Percentiles rank a stretch among this genome's conserved stretches.
Evolutionary conservation across 2,888 invertebrate genomes (phyloP).

Genomic region (Limnephilus lunatus): DNA sequence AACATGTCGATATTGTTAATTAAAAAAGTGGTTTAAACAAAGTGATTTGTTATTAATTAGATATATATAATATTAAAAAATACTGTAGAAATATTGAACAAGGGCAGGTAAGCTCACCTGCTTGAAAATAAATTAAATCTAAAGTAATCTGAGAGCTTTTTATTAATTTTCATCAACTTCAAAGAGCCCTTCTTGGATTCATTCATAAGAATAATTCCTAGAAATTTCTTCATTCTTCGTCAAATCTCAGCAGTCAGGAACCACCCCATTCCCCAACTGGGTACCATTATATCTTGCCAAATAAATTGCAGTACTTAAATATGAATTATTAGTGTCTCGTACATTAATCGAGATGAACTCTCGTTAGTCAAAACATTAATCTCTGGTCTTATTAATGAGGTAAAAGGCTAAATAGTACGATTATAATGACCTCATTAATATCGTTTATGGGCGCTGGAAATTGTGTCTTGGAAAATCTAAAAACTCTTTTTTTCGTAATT

Average conservation of each 20-base stretch:
- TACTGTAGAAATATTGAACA: background rate
- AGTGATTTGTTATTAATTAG: too few species aligned
- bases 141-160: background rate
- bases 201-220: background rate
- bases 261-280: background rate
- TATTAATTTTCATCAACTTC: background rate
- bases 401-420: background rate
- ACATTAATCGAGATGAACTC: conserved; percentile 6
- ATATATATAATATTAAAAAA: too few species aligned
- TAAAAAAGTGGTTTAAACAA: too few species aligned
- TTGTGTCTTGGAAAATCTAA: background rate
- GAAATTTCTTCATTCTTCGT: background rate
- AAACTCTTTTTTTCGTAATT: background rate
- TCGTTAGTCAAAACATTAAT: conserved; percentile 21
- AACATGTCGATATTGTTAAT: too few species aligned
- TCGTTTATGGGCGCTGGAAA: background rate
- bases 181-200: background rate
- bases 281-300: background rate
- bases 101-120: background rate
- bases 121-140: background rate
- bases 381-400: background rate
- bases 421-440: background rate
- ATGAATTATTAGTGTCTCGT: background rate
- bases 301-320: background rate
- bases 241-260: background rate